phyloP scores from a whole-genome alignment of 2,113 vertebrate genomes.

The Chaetops frenatus region DNA sequence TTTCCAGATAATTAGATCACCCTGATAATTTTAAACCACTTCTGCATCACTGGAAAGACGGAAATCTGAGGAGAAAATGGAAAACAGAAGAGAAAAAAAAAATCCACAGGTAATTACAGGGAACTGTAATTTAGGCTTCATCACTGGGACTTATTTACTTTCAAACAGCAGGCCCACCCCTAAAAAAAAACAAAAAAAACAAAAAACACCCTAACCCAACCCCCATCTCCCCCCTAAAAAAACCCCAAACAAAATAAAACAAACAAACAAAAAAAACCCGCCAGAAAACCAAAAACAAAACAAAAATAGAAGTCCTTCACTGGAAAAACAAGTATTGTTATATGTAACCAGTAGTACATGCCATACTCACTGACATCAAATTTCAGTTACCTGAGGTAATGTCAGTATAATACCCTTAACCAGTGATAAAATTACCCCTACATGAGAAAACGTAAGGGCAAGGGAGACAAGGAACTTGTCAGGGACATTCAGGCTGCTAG shows the following conservation, averaged over 20 bases:
- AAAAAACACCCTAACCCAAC: too few relatives aligned
- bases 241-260: too few relatives aligned
- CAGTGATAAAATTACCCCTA: background rate
- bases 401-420: background rate
- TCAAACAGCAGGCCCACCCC: background rate
- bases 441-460: background rate
- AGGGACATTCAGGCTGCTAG: background rate
- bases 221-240: background rate
- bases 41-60: background rate
- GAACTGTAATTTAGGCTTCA: background rate
- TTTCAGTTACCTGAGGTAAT: background rate
- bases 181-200: background rate
- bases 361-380: background rate
- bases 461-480: background rate
- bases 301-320: too few relatives aligned
- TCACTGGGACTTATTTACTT: background rate
- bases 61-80: background rate
- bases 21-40: background rate
- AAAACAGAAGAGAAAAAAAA: background rate
- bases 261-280: background rate
- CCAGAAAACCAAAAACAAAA: too few relatives aligned
- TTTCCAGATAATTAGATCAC: background rate
- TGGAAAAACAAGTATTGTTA: background rate
- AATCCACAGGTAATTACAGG: background rate
- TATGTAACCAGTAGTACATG: background rate